Evolutionary conservation across 2,113 vertebrate genomes (phyloP).

Genomic region (Choloepus hoffmanni): DNA sequence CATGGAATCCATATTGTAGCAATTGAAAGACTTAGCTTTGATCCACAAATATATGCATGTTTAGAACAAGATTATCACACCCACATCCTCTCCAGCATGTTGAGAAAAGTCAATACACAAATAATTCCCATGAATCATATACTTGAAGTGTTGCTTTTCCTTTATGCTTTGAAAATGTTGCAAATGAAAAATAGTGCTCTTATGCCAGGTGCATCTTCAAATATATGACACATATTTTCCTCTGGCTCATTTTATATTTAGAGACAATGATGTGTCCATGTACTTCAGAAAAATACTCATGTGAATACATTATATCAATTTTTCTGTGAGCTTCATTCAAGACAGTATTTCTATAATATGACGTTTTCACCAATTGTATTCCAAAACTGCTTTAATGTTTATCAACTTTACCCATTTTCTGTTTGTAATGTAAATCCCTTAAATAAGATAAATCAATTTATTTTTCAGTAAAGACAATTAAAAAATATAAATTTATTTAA

Average conservation of each 20-base stretch:
- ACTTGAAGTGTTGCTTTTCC: not conserved
- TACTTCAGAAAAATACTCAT: not conserved
- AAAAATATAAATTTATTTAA: not conserved
- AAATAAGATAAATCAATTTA: not conserved
- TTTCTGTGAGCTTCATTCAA: not conserved
- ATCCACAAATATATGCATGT: not conserved
- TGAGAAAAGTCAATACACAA: constrained; percentile 16
- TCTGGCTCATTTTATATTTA: not conserved
- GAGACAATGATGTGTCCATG: not conserved
- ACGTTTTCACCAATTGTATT: not conserved
- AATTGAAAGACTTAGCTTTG: constrained; percentile 35
- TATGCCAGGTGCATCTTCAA: not conserved
- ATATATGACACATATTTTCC: constrained; percentile 12
- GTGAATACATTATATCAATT: not conserved
- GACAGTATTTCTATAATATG: not conserved
- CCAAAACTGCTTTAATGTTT: not conserved
- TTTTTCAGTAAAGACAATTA: not conserved
- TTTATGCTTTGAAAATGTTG: not conserved
- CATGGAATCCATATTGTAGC: not conserved
- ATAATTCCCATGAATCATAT: constrained; percentile 46
- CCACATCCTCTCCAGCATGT: not conserved
- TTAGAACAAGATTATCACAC: constrained; percentile 14
- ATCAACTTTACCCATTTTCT: not conserved
- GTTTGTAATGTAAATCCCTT: not conserved
- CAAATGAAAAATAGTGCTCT: not conserved